A percentile compares a stretch with the other conserved stretches of the same genome.
phyloP scores from a whole-genome alignment of 2,888 invertebrate species.

The Odontocerum albicorne region DNA sequence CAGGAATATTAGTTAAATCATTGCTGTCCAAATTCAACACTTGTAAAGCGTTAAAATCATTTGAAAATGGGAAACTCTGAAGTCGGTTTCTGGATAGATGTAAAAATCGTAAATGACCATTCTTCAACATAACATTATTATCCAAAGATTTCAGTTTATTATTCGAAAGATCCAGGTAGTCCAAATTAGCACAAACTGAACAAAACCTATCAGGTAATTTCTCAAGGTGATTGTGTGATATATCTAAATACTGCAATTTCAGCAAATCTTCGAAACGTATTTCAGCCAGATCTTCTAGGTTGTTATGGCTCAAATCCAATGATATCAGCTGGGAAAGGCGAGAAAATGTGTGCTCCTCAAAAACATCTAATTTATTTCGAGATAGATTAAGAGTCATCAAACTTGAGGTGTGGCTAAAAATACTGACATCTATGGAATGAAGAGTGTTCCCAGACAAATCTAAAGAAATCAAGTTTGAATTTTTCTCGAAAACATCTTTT shows the following conservation, averaged over 20 bases:
- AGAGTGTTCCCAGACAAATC: not conserved
- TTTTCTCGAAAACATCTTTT: not conserved
- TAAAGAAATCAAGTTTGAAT: not conserved
- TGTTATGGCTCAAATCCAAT: constrained; percentile 2
- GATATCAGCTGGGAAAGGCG: not conserved
- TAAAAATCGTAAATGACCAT: too few species aligned
- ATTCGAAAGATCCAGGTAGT: too few species aligned
- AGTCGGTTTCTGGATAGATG: too few species aligned
- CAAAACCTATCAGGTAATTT: not conserved
- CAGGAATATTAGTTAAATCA: not conserved
- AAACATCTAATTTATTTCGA: not conserved
- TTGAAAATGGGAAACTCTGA: too few species aligned
- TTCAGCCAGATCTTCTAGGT: not conserved
- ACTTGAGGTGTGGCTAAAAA: not conserved
- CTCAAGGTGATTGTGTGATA: not conserved
- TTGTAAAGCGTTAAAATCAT: too few species aligned
- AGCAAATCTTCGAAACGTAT: not conserved
- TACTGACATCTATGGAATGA: not conserved
- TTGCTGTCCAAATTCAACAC: too few species aligned
- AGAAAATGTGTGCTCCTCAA: not conserved
- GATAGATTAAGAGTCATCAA: not conserved
- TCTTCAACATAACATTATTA: too few species aligned
- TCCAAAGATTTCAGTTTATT: too few species aligned
- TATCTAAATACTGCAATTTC: not conserved
- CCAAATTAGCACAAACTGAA: too few species aligned